Base-by-base conservation (phyloP, 2,113 vertebrate species). In the Pithys albifrons region DNA sequence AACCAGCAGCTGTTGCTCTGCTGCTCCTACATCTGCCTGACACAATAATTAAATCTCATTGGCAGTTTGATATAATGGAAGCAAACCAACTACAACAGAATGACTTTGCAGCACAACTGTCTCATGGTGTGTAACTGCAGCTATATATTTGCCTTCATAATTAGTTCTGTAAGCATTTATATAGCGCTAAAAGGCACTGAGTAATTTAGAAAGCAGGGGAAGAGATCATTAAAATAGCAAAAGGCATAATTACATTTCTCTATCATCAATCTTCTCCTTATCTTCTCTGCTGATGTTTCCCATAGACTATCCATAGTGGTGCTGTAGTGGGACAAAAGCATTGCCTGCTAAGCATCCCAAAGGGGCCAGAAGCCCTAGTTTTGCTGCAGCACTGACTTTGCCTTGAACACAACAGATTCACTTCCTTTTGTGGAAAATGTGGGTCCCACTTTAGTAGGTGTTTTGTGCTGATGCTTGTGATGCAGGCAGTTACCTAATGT, bases 1-100 rank as follows among this genome's bases (percentile, higher is more conserved):
- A 89, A 43, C 65, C 78, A 78, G 33, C 91, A 91, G 73, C 86
- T 96, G 80, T 45, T 88, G 59, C 51, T 80, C 64, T 85, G 76
- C 78, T 94, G 49, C 75, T 45, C 66, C 55, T 79, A 8, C 51
- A 59, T 86, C 91, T 93, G 94, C 83, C 37, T 83, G 69, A 51
- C 52, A 69, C 41, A 74, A 28, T 72, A 81, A 89, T 84, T 91
- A 75, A 71, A 82, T 93, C 57, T 81, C 61, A 71, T 55, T 65
- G 72, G 33, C 65, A 19, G 33, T 74, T 91, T 18, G 6, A 6
- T 66, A 20, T 41, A 65, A 86, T 86, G 77, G 65, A 89, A 91
- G 49, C 28, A 90, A 83, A 89, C 45, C 70, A 92, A 10, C 65
- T 64, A 35, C 52, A 94, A 22, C 59, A 72, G 80, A 86, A 80